A percentile compares a stretch with the other conserved stretches of the same genome.
Evolutionary conservation across 2,113 vertebrate species (phyloP).

Genomic region (Nymphicus hollandicus): DNA sequence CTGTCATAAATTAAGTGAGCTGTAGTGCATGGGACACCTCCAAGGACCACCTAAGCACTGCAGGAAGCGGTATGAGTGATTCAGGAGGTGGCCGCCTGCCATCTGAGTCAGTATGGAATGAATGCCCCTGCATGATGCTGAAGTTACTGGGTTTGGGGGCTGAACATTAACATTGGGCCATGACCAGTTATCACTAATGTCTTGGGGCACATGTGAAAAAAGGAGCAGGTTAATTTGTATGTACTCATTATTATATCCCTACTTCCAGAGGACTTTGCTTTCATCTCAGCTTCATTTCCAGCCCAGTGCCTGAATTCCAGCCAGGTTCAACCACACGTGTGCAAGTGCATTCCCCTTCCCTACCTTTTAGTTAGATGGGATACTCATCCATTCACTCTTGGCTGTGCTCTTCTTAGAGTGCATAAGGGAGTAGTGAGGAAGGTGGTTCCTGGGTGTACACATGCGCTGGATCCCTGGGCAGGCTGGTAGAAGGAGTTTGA

Average conservation of each 20-base stretch:
- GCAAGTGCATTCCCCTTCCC: background rate
- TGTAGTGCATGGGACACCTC: background rate
- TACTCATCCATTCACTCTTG: background rate
- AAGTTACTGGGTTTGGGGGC: fast-evolving
- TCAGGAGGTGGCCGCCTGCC: slow-evolving; percentile 31
- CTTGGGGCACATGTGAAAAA: background rate
- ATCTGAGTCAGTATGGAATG: background rate
- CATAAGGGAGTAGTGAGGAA: background rate
- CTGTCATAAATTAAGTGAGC: background rate
- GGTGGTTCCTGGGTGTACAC: background rate
- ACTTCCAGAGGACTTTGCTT: background rate
- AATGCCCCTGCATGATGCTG: background rate
- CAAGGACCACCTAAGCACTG: slow-evolving; percentile 16
- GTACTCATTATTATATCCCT: background rate
- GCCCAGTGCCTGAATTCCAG: background rate
- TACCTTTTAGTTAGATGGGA: background rate
- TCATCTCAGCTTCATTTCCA: background rate
- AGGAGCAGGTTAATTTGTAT: background rate
- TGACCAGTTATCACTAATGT: background rate
- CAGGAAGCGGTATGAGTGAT: background rate
- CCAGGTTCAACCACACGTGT: background rate
- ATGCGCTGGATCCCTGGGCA: background rate
- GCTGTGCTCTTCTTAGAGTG: background rate
- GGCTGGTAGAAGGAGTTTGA: background rate
- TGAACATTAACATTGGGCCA: background rate